Base-by-base conservation (phyloP, 1,140 invertebrate species). In the Apis cerana region DNA sequence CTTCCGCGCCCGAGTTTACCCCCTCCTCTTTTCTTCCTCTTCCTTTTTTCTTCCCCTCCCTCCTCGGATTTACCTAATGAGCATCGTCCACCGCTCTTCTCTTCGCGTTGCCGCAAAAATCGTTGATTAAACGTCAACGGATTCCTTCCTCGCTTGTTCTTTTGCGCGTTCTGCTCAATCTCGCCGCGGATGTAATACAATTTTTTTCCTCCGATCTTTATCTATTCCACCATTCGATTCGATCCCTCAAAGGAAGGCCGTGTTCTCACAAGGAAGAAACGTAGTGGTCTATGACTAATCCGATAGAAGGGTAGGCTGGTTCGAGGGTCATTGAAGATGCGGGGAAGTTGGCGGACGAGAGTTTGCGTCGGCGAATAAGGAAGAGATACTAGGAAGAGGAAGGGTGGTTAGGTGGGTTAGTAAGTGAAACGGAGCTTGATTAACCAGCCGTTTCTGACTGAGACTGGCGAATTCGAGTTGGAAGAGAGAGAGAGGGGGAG, bases 61-160 rank as follows among this genome's bases (percentile, higher is more conserved):
- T 3, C 33, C 33, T 59, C 21, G 59, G 82, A 90, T 90, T 90
- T 90, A 80, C 90, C 87, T 89, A 90, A 90, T 85, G 89, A 90
- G 84, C 71, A 87, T 64, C 2, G 43, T 59, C 56, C 23, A 10
- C 21, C 48, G 56, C 52, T 68, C 65, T 72, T 17, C 17, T n/a
- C 43, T 43, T 5, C 13, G 12, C 17, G 15, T 15, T n/a, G 33
- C 11, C 48, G 15, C 52, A 19, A 58, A 33, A 54, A 9, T 15
- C 21, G 1, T n/a, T 17, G 59, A 61, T n/a, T n/a, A n/a, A n/a
- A n/a, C n/a, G n/a, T 23, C 43, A 80, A 59, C 77, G 15, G 78
- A 80, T 65, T 17, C 50, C 56, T 65, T 17, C 50, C 56, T 59
- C 52, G 68, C 54, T 75, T 17, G 59, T 75, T n/a, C n/a, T 15